Base-by-base conservation (phyloP, 2,797 vertebrate species). In the Microtus agrestis region DNA sequence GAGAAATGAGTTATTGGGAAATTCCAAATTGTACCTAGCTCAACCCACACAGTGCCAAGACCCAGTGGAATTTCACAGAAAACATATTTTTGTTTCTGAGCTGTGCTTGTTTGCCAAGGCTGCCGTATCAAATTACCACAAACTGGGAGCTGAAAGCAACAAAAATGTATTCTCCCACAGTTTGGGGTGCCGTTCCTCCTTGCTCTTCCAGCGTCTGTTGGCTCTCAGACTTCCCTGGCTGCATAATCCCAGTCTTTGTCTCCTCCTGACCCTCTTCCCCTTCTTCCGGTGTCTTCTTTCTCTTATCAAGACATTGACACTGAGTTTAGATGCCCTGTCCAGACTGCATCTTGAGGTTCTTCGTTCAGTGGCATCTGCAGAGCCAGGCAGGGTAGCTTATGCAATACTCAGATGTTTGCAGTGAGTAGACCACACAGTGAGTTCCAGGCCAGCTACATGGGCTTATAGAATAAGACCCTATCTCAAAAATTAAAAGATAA, bases 51-150 rank as follows among this genome's bases (percentile, higher is more conserved):
- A 13, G 9, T 91, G 67, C 90, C 96, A 93, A 87, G 59, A 89
- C 51, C 61, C 92, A 80, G 69, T 94, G 71, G 80, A 96, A 93
- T 93, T 96, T 91, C 84, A 87, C 90, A 67, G 79, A 93, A 96
- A 91, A 82, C 85, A 54, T 31, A 54, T 63, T 71, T 96, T 51
- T 91, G 74, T 65, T 87, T 95, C 59, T 54, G 94, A 94, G 87
- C 76, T 84, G 6, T 59, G 34, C 84, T 77, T 6, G 21, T 87
- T 92, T 91, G 74, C 92, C 63, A 63, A 80, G 65, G 10, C 65
- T 87, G 6, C 90, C 29, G 4, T 87, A 87, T 93, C 85, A 93
- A 40, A 87, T 89, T n/a, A 74, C 88, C 80, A 91, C 40, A 80
- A 87, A 54, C n/a, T 23, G 34, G 25, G 63, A 65, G n/a, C 69